A percentile compares a stretch with the other conserved stretches of the same genome.
phyloP scores from a whole-genome alignment of 2,113 vertebrate genomes.

The Pteronura brasiliensis region DNA sequence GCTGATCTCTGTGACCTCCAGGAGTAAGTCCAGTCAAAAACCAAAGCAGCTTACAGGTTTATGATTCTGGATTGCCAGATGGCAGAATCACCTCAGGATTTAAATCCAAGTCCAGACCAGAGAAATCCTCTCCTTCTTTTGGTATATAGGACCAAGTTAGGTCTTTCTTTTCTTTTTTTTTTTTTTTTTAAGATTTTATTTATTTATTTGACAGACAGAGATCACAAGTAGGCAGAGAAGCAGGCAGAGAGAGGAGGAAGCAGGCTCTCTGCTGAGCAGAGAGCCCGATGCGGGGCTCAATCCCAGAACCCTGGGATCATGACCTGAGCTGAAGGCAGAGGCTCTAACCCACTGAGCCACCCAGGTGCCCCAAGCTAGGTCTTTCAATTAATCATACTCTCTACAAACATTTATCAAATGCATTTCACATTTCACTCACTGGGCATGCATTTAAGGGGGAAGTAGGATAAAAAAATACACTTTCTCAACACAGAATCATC shows the following conservation, averaged over 20 bases:
- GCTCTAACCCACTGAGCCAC: no score
- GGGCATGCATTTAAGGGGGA: background rate
- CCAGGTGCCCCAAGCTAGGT: background rate
- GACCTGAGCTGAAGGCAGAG: no score
- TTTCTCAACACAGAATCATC: background rate
- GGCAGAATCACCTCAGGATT: conserved; percentile 32
- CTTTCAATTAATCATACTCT: background rate
- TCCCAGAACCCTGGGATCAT: no score
- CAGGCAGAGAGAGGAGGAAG: no score
- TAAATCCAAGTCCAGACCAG: background rate
- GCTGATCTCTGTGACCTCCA: background rate
- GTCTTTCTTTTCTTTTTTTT: background rate
- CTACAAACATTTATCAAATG: background rate
- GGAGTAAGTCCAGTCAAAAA: conserved; percentile 9
- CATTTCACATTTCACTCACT: background rate
- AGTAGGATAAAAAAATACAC: background rate
- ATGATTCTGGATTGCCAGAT: conserved; percentile 24
- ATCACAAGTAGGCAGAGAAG: no score
- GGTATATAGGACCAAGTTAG: background rate
- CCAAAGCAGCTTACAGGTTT: conserved; percentile 37
- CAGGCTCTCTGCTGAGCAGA: no score
- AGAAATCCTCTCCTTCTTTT: conserved; percentile 14
- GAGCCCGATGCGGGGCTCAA: no score
- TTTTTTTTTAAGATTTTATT: no score
- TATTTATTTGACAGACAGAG: no score